Evolutionary conservation across 2,113 vertebrate genomes (phyloP).

Genomic region (Promerops cafer): DNA sequence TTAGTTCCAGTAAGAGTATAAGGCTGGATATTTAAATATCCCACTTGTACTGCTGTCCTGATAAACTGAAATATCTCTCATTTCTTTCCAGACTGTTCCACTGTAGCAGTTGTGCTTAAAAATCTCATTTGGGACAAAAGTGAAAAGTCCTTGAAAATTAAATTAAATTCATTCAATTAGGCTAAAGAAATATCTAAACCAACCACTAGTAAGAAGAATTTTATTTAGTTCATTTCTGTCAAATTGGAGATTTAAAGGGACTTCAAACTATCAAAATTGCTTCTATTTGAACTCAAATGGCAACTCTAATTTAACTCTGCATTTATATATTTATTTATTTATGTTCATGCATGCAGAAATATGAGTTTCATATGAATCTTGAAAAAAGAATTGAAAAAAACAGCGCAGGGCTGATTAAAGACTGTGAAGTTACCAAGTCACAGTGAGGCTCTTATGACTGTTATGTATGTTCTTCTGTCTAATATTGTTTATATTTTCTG

Average conservation of each 20-base stretch:
- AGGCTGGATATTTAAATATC: conserved; percentile 39
- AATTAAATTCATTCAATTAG: conserved; percentile 61
- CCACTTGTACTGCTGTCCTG: conserved; percentile 24
- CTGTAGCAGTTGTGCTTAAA: conserved; percentile 47
- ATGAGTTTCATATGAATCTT: background rate
- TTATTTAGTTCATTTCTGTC: conserved; percentile 39
- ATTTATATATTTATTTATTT: background rate
- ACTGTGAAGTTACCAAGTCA: background rate
- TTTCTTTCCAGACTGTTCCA: conserved; percentile 43
- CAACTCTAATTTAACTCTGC: background rate
- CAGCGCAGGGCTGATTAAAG: background rate
- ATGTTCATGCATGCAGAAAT: background rate
- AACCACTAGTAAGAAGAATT: conserved; percentile 27
- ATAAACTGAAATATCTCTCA: conserved; percentile 47
- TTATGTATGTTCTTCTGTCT: background rate
- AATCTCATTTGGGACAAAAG: conserved; percentile 56
- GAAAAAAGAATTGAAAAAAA: background rate
- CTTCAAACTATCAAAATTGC: background rate
- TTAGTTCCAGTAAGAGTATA: conserved; percentile 48
- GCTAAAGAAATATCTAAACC: conserved; percentile 33
- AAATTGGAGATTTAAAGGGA: background rate
- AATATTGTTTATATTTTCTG: background rate
- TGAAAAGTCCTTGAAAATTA: conserved; percentile 68
- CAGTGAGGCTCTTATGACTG: background rate
- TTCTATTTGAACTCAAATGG: background rate